A percentile compares a stretch with the other conserved stretches of the same genome.
phyloP scores from a whole-genome alignment of 2,113 vertebrate genomes.

The Osmerus eperlanus region DNA sequence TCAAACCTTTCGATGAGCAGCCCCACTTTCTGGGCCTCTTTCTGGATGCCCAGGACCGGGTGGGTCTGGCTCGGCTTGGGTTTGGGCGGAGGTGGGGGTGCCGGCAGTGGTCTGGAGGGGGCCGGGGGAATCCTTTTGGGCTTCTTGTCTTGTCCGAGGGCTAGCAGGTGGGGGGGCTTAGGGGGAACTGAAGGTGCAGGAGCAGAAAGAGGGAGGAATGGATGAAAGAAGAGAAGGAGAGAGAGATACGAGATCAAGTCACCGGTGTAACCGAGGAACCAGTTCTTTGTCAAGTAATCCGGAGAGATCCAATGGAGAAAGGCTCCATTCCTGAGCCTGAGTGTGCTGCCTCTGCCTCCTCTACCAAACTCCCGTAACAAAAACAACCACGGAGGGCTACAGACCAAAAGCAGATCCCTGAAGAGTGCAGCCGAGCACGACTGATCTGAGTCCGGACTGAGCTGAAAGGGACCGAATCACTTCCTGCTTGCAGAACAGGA shows the following conservation, averaged over 20 bases:
- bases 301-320: conserved; percentile 44
- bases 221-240: conserved; percentile 38
- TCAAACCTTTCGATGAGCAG: conserved; percentile 80
- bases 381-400: conserved; percentile 1
- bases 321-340: conserved; percentile 50
- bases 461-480: conserved; percentile 20
- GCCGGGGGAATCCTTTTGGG: conserved; percentile 75
- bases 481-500: conserved; percentile 88
- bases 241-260: conserved; percentile 42
- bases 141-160: conserved; percentile 75
- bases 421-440: conserved; percentile 3
- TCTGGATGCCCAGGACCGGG: conserved; percentile 42
- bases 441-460: conserved; percentile 7
- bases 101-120: conserved; percentile 74
- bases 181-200: conserved; percentile 76
- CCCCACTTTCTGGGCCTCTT: conserved; percentile 70
- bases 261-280: conserved; percentile 9
- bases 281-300: conserved; percentile 30
- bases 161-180: conserved; percentile 81
- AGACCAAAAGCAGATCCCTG: not conserved
- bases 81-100: conserved; percentile 69
- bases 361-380: not conserved
- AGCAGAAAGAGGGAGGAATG: conserved; percentile 1
- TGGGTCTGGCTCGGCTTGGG: conserved; percentile 63
- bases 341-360: not conserved